Evolutionary conservation across 2,113 vertebrate species (phyloP).

Genomic region (Benitochromis conjunctus): DNA sequence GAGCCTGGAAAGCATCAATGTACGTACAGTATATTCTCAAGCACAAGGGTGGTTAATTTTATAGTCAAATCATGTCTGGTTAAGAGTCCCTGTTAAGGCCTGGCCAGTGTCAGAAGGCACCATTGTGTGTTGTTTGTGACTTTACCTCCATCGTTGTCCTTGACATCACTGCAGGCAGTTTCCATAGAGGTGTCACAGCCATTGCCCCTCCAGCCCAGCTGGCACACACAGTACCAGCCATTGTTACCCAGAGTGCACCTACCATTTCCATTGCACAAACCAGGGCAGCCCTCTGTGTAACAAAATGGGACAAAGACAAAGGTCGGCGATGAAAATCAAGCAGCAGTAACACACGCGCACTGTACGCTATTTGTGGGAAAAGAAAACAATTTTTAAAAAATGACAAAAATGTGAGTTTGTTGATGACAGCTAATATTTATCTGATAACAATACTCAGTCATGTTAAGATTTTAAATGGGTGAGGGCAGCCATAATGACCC

Average conservation of each 20-base stretch:
- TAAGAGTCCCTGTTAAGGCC: slow-evolving; percentile 11
- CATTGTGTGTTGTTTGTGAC: slow-evolving; percentile 13
- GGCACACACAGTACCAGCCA: slow-evolving; percentile 97
- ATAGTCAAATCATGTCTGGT: slow-evolving; percentile 22
- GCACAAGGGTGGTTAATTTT: slow-evolving; percentile 1
- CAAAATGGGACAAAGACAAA: slow-evolving; percentile 47
- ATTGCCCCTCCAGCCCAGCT: slow-evolving; percentile 95
- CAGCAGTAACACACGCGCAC: not conserved
- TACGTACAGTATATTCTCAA: not conserved
- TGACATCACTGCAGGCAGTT: slow-evolving; percentile 90
- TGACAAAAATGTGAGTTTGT: not conserved
- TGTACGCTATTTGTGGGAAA: not conserved
- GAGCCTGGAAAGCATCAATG: not conserved
- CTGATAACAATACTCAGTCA: not conserved
- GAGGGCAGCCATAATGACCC: slow-evolving; percentile 29
- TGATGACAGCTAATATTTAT: not conserved
- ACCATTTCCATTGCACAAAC: slow-evolving; percentile 95
- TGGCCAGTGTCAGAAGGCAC: slow-evolving; percentile 22
- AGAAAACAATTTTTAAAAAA: not conserved
- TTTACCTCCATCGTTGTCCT: slow-evolving; percentile 98
- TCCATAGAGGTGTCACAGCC: slow-evolving; percentile 99
- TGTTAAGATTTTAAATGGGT: slow-evolving; percentile 13
- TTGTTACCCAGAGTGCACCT: slow-evolving; percentile 94
- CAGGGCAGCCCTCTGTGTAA: slow-evolving; percentile 94
- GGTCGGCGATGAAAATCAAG: slow-evolving; percentile 1